Percentiles rank a stretch among this genome's conserved stretches.
phyloP scores from a whole-genome alignment of 1,140 invertebrate species.

The Nephila pilipes region DNA sequence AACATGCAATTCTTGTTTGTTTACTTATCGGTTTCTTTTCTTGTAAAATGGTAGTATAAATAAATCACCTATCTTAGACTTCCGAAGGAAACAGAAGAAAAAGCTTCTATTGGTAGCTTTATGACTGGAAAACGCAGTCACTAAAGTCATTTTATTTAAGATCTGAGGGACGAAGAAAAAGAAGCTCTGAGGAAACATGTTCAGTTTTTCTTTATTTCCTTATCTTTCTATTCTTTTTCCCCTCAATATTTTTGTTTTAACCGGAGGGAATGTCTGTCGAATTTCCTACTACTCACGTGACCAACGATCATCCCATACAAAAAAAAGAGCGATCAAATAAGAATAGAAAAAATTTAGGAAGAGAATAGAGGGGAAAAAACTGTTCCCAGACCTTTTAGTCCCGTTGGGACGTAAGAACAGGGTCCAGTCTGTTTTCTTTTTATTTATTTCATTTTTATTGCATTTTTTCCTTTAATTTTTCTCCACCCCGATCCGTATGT shows the following conservation, averaged over 20 bases:
- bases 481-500: slow-evolving; percentile 43
- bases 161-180: slow-evolving; percentile 39
- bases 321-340: slow-evolving; percentile 41
- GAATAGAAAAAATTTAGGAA: slow-evolving; percentile 21
- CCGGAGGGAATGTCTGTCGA: slow-evolving; percentile 44
- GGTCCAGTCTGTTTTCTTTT: slow-evolving; percentile 59
- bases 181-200: slow-evolving; percentile 59
- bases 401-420: slow-evolving; percentile 60
- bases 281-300: slow-evolving; percentile 29
- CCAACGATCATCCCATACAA: slow-evolving; percentile 24
- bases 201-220: slow-evolving; percentile 43
- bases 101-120: slow-evolving; percentile 57
- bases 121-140: slow-evolving; percentile 45
- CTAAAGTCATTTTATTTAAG: slow-evolving; percentile 74
- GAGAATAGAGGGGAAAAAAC: slow-evolving; percentile 45
- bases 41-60: slow-evolving; percentile 33
- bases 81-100: slow-evolving; percentile 34
- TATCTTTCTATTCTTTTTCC: slow-evolving; percentile 35
- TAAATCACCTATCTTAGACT: slow-evolving; percentile 40
- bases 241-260: slow-evolving; percentile 64
- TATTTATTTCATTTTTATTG: slow-evolving; percentile 23
- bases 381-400: slow-evolving; percentile 43
- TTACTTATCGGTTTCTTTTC: slow-evolving; percentile 19
- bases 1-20: neutral
- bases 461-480: slow-evolving; percentile 66